Percentiles rank a stretch among this genome's conserved stretches.
These are phyloP conservation scores for Dione juno DNA, from an alignment of 2,888 invertebrate species.

Conservation along the genomic window DNA sequence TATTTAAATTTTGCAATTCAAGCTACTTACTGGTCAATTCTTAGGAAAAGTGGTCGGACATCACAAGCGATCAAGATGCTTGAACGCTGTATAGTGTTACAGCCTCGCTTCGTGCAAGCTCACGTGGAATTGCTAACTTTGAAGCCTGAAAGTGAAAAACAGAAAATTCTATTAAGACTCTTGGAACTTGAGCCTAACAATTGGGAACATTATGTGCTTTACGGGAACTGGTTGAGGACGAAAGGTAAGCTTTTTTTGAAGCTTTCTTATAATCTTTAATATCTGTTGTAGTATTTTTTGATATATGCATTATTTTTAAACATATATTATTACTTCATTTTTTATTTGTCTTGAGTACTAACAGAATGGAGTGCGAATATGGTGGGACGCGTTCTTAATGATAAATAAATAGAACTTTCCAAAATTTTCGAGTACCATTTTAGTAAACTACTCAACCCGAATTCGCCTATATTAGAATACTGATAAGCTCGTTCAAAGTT, in stretches of 20 bases:
- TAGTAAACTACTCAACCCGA: not conserved
- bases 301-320: too few relatives aligned
- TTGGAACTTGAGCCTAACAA: constrained; percentile 86
- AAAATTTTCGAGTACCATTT: not conserved
- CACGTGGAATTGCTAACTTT: constrained; percentile 86
- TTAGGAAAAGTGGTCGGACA: constrained; percentile 86
- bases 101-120: constrained; percentile 87
- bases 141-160: constrained; percentile 82
- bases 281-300: too few relatives aligned
- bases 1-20: not conserved
- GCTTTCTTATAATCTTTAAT: not conserved
- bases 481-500: constrained; percentile 26
- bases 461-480: constrained; percentile 20
- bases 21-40: too few relatives aligned
- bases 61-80: constrained; percentile 86
- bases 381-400: too few relatives aligned
- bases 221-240: constrained; percentile 88
- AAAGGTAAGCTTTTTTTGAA: constrained; percentile 69
- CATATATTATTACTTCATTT: too few relatives aligned
- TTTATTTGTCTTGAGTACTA: not conserved
- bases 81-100: constrained; percentile 86
- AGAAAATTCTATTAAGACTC: constrained; percentile 83
- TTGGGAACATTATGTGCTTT: constrained; percentile 88
- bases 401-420: not conserved
- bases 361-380: not conserved